Evolutionary conservation across 2,888 invertebrate species (phyloP), one percentile per base, ranked within the genome.

Genomic region (Acanthoscelides obtectus): DNA sequence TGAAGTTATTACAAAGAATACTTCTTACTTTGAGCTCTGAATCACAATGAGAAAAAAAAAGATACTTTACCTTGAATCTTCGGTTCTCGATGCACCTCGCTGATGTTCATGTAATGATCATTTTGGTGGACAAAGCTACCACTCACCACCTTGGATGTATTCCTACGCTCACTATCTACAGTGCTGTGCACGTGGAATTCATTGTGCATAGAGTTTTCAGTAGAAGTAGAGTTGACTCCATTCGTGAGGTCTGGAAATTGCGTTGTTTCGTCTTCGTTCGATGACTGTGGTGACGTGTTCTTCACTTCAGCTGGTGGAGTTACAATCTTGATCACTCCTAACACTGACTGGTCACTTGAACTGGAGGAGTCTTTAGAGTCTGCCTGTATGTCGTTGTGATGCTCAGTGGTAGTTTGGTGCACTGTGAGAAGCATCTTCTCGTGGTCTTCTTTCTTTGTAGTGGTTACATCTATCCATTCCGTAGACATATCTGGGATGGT

Each of bases 361-460:
- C 45, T 45, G 1, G 45, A 12, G 12, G 45, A 45, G 6, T 45
- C 45, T 17, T 45, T 45, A 6, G 45, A 45, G 17, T 45, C 17
- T 1, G 45, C 17, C 17, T 3, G 12, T 45, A 45, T 12, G 45
- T 45, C 5, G 12, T 12, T 45, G 45, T 45, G 5, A 3, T 45
- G 45, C 8, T 45, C 45, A 12, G 1, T 45, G 17, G 45, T 17
- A 45, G 3, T 45, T 45, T 45, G 45, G 45, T 45, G 6, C 12
- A 12, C 12, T 12, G 70, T 79, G 74, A 74, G 82, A 77, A 27
- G 78, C 21, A 67, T 72, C 63, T 64, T 79, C 70, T 70, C 75
- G 72, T 63, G 86, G 81, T 77, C 84, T 84, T 2, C 86, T 83
- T 76, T 72, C 70, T 5, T 71, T 77, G 70, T 76, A 77, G 17